Evolutionary conservation across 2,797 vertebrate species (phyloP).

Genomic region (Sebastes minor): DNA sequence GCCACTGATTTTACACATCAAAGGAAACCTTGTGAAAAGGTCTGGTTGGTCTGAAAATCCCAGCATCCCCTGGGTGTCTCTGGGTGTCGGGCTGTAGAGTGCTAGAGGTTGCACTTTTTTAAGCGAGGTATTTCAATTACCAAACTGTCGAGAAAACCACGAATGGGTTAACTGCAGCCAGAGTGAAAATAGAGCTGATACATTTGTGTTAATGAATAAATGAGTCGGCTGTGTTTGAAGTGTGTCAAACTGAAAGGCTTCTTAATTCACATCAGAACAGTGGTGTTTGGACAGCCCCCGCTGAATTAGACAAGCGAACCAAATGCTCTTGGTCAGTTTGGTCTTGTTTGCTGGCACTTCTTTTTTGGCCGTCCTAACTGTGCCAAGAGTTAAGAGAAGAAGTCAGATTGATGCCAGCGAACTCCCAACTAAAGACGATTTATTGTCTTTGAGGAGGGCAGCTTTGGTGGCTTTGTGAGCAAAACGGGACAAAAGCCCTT

Average conservation of each 20-base stretch:
- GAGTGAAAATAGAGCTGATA: background rate
- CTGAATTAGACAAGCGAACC: constrained; percentile 45
- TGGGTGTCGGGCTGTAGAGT: background rate
- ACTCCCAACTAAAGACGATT: constrained; percentile 61
- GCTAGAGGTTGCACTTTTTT: background rate
- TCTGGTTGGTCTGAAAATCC: background rate
- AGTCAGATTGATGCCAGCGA: constrained; percentile 47
- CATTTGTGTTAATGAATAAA: constrained; percentile 6
- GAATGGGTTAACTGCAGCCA: background rate
- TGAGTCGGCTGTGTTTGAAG: background rate
- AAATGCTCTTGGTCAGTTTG: background rate
- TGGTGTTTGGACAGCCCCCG: constrained; percentile 58
- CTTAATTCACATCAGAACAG: constrained; percentile 40
- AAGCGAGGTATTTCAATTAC: background rate
- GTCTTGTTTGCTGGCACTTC: constrained; percentile 34
- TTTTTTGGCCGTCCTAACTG: constrained; percentile 17
- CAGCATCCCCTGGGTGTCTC: background rate
- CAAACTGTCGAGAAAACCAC: background rate
- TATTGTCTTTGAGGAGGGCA: constrained; percentile 66
- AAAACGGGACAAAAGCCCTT: constrained; percentile 69
- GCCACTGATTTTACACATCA: background rate
- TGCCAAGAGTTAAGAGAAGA: constrained; percentile 37
- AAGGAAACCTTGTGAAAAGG: background rate
- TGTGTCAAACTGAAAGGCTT: constrained; percentile 31
- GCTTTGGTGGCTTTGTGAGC: constrained; percentile 69